Conservation (phyloP, 2,113 vertebrate genomes). For the Pagrus major region DNA sequence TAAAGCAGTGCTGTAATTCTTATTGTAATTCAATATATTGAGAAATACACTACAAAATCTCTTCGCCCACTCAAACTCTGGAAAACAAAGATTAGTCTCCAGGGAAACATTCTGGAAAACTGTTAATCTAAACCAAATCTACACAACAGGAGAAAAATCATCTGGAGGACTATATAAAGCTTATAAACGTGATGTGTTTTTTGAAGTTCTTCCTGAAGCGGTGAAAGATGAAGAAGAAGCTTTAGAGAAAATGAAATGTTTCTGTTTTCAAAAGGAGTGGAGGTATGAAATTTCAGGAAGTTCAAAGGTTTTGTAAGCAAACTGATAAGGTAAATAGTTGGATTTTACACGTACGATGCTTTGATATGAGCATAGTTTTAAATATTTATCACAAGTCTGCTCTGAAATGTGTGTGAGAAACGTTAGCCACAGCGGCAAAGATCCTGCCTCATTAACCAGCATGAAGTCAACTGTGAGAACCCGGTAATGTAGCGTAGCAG, state of each 20-base stretch:
- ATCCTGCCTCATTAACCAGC: constrained; percentile 48
- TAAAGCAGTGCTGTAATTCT: not conserved
- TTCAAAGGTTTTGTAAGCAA: constrained; percentile 28
- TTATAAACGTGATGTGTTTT: not conserved
- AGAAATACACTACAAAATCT: not conserved
- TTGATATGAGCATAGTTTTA: constrained; percentile 32
- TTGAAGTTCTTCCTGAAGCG: not conserved
- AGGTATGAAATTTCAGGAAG: not conserved
- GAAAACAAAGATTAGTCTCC: not conserved
- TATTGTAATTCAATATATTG: not conserved
- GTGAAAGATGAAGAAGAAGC: not conserved
- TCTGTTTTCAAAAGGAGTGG: not conserved
- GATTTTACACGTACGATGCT: constrained; percentile 24
- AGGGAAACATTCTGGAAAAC: not conserved
- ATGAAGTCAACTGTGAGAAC: constrained; percentile 36
- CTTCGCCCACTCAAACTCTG: not conserved
- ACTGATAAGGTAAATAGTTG: constrained; percentile 16
- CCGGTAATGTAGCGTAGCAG: constrained; percentile 39
- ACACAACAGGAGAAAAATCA: too few species aligned
- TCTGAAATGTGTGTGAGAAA: constrained; percentile 34
- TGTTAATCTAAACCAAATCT: not conserved
- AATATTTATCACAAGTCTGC: constrained; percentile 51
- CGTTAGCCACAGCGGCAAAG: constrained; percentile 19
- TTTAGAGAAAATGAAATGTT: not conserved
- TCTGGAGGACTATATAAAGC: not conserved